These are phyloP conservation scores for Melanotaenia maccullochi DNA, from an alignment of 2,797 vertebrate species.

Conservation along the genomic window DNA sequence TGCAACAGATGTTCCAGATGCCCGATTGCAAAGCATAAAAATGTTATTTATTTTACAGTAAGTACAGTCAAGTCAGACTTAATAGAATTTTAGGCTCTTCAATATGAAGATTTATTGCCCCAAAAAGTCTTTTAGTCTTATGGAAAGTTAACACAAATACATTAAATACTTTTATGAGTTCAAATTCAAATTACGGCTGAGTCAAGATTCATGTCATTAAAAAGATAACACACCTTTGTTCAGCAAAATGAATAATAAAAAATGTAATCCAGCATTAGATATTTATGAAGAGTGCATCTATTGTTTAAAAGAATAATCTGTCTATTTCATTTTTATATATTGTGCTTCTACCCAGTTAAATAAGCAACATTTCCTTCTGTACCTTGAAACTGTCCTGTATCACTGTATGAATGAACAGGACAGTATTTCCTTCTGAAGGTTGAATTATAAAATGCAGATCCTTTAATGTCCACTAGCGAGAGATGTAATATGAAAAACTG, in stretches of 20 bases:
- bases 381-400: conserved; percentile 3
- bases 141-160: conserved; percentile 21
- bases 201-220: neutral
- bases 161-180: conserved; percentile 12
- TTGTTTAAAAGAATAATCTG: neutral
- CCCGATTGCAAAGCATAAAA: neutral
- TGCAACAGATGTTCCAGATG: conserved; percentile 24
- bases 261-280: neutral
- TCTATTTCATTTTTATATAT: neutral
- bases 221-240: neutral
- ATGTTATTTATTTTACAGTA: conserved; percentile 10
- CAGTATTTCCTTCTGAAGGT: neutral
- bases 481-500: conserved; percentile 26
- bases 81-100: conserved; percentile 14
- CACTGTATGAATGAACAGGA: neutral
- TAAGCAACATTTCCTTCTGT: neutral
- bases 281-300: neutral
- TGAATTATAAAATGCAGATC: conserved; percentile 8
- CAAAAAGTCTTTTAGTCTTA: conserved; percentile 10
- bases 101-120: conserved; percentile 50
- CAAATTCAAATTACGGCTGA: conserved; percentile 21
- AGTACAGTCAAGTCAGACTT: neutral
- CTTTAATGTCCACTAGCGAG: conserved; percentile 70
- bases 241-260: neutral
- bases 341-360: neutral